phyloP scores from a whole-genome alignment of 1,140 invertebrate genomes.

The Dendroctonus ponderosae region DNA sequence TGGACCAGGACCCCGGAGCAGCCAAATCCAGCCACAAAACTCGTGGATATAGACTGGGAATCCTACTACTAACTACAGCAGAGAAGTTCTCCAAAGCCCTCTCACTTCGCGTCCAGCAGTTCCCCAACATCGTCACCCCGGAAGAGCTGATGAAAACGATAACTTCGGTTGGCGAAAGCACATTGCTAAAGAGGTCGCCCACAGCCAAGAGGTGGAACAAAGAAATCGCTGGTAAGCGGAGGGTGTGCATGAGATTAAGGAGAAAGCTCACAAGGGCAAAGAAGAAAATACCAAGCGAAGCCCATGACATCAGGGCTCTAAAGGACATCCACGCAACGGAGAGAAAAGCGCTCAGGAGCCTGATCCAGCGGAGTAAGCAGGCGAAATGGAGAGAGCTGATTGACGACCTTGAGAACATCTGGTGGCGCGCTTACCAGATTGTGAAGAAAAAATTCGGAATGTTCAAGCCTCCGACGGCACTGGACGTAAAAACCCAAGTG shows the following conservation, averaged over 20 bases:
- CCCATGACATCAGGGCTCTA: too few relatives aligned
- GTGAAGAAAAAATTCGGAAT: too few relatives aligned
- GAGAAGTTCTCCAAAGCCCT: not conserved
- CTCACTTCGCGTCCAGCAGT: not conserved
- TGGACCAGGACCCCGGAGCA: not conserved
- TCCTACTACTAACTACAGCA: not conserved
- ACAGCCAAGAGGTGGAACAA: not conserved
- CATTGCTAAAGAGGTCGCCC: not conserved
- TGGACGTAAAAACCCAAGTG: too few relatives aligned
- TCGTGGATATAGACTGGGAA: not conserved
- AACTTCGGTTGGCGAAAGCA: not conserved
- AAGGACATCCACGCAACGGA: too few relatives aligned
- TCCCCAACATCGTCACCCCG: not conserved
- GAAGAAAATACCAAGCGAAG: not conserved
- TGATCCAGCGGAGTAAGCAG: too few relatives aligned
- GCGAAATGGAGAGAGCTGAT: too few relatives aligned
- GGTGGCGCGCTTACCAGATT: too few relatives aligned
- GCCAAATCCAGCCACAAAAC: not conserved
- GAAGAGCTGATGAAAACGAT: not conserved
- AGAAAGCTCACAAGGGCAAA: not conserved
- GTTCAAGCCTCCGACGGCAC: too few relatives aligned
- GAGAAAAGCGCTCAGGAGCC: too few relatives aligned
- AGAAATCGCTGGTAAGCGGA: not conserved
- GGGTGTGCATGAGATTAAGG: not conserved
- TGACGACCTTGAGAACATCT: too few relatives aligned